These are phyloP conservation scores for Rachycentron canadum DNA, from an alignment of 2,797 vertebrate genomes.

Conservation along the genomic window DNA sequence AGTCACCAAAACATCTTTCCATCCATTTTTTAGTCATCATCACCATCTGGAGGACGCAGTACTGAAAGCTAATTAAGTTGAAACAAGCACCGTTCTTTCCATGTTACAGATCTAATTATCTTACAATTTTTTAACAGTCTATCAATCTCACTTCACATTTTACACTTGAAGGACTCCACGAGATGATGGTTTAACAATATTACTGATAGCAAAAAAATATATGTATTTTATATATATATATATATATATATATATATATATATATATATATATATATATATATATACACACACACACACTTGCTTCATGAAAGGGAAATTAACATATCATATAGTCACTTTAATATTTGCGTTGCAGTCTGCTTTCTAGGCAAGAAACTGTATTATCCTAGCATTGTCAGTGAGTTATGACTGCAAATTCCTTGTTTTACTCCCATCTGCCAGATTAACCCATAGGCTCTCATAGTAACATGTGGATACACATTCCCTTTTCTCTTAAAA, in stretches of 20 bases:
- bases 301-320: slow-evolving; percentile 7
- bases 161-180: slow-evolving; percentile 7
- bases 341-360: slow-evolving; percentile 4
- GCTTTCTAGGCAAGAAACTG: slow-evolving; percentile 34
- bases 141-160: slow-evolving; percentile 31
- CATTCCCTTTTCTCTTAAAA: slow-evolving; percentile 45
- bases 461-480: slow-evolving; percentile 18
- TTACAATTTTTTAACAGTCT: slow-evolving; percentile 11
- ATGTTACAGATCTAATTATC: background rate
- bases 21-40: slow-evolving; percentile 5
- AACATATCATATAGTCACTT: background rate
- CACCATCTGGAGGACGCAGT: background rate
- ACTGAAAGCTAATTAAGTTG: slow-evolving; percentile 10
- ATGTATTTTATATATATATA: slow-evolving; percentile 7
- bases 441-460: slow-evolving; percentile 36
- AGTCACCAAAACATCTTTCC: slow-evolving; percentile 22
- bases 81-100: slow-evolving; percentile 9
- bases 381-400: slow-evolving; percentile 10
- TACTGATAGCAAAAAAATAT: slow-evolving; percentile 24
- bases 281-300: too few relatives aligned
- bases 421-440: slow-evolving; percentile 25
- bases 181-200: slow-evolving; percentile 16
- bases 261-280: too few relatives aligned
- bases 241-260: too few relatives aligned
- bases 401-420: slow-evolving; percentile 18